Base-by-base conservation (phyloP, 2,888 invertebrate genomes). In the Agrilus cyanescens region DNA sequence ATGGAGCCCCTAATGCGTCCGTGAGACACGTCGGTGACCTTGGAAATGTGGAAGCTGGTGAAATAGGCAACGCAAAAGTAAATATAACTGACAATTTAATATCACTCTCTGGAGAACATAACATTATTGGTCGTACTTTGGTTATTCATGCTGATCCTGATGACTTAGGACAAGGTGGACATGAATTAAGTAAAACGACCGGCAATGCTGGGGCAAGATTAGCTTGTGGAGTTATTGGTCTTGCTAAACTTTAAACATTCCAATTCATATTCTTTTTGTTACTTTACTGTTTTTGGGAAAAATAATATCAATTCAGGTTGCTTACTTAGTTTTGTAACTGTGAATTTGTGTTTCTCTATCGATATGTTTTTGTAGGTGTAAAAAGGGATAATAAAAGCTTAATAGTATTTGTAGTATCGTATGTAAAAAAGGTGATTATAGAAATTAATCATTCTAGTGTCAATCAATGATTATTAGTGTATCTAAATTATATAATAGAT, bases 101-200 rank as follows among this genome's bases (percentile, higher is more conserved):
- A 50, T 78, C 81, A 1, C 68, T 86, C 32, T 62, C 66, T 32
- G 91, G 91, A 2, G 68, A 74, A 8, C 72, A 84, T 61, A 87
- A 74, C 68, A 81, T 93, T 57, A 66, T 93, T 40, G 93, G 93
- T 3, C 82, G 89, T 58, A 85, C 88, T 4, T 67, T 89, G 52
- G 90, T 90, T 36, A 86, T 95, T 6, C 95, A 96, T 65, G 93
- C 86, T 33, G 93, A 93, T 68, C 78, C 80, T 1, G 96, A 96
- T 69, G 96, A 96, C 68, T 70, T 95, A 46, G 95, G 95, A n/a
- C 68, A 80, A 48, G 94, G 94, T 25, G 93, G 91, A 0, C 87
- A 91, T 59, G 91, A 94, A 60, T 71, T 91, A 50, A 94, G 93
- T 72, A 85, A 85, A 69, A 81, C 85, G 4, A 96, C 95, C 12